Base-by-base conservation (phyloP, 2,113 vertebrate species). In the Erythrolamprus reginae region DNA sequence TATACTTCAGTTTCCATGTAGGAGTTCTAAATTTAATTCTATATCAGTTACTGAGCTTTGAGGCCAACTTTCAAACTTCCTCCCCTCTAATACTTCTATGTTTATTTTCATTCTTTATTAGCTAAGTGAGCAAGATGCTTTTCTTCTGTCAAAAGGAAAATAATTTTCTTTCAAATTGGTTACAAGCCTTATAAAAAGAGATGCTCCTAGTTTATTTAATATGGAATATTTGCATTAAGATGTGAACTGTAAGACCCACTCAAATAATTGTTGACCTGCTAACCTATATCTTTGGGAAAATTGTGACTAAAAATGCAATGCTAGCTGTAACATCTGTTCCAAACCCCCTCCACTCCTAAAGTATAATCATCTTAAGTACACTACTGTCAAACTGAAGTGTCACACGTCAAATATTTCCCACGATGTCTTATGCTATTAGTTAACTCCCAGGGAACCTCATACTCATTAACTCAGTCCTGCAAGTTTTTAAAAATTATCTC, bases 201-300 rank as follows among this genome's bases (percentile, higher is more conserved):
- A 48, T 21, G 26, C 23, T 58, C 50, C n/a, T 26, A 10, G 42
- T 26, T 38, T 28, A 85, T 70, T 48, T 52, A 86, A 86, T 85
- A 90, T 24, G 7, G 52, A 51, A 52, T 52, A 86, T 19, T 70
- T 86, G 33, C 48, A 77, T 86, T 86, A 51, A 91, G 90, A 90
- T 85, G 47, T 15, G 56, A 65, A 52, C 87, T 94, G 88, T 92
- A 93, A 93, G 91, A 89, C 96, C 96, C 97, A 96, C 93, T 93
- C 95, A 97, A 96, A 97, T 97, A 97, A 97, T 96, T 96, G 96
- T 94, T 98, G 97, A 98, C 97, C 97, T 96, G 90, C 93, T 95
- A 95, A 95, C 95, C 96, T 95, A 92, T 70, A 94, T 93, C 90
- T 92, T 94, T 94, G 92, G 92, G 92, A 96, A 96, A 94, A 90